phyloP scores from a whole-genome alignment of 1,140 invertebrate species.

The Amphibalanus amphitrite region DNA sequence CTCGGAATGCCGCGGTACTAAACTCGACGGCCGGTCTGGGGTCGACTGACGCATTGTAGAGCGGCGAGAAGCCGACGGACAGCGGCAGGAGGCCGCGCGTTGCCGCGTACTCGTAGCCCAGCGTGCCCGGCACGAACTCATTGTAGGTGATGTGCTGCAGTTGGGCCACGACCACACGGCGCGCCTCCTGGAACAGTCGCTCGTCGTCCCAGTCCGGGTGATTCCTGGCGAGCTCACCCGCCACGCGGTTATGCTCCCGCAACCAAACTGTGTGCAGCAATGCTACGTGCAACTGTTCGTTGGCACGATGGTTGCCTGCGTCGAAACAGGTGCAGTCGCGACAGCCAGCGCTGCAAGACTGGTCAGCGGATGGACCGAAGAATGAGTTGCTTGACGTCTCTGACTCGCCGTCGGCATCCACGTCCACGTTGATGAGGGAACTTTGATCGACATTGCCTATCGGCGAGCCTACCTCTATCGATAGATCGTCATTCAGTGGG shows the following conservation, averaged over 20 bases:
- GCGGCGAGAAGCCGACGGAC: slow-evolving; percentile 26
- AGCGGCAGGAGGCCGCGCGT: slow-evolving; percentile 56
- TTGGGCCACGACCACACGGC: slow-evolving; percentile 33
- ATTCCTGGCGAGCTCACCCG: slow-evolving; percentile 19
- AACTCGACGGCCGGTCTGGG: slow-evolving; percentile 17
- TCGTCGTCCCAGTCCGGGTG: slow-evolving; percentile 34
- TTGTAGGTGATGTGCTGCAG: slow-evolving; percentile 44
- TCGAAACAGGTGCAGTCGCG: slow-evolving; percentile 24
- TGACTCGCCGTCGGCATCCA: too few species aligned
- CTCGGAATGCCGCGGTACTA: slow-evolving; percentile 21
- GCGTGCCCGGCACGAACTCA: slow-evolving; percentile 37
- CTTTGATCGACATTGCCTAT: too few species aligned
- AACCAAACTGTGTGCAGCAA: slow-evolving; percentile 37
- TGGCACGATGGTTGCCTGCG: slow-evolving; percentile 33
- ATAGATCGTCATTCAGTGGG: too few species aligned
- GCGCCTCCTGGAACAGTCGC: slow-evolving; percentile 34
- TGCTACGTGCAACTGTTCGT: slow-evolving; percentile 36
- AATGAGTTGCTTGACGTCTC: too few species aligned
- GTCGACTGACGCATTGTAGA: slow-evolving; percentile 20
- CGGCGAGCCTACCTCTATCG: too few species aligned
- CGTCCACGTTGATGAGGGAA: too few species aligned
- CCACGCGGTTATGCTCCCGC: slow-evolving; percentile 50
- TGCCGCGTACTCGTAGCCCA: slow-evolving; percentile 65
- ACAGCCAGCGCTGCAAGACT: slow-evolving; percentile 36
- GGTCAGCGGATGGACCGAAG: slow-evolving; percentile 30